Conservation (phyloP, 1,140 invertebrate genomes). For the Drosophila takahashii region DNA sequence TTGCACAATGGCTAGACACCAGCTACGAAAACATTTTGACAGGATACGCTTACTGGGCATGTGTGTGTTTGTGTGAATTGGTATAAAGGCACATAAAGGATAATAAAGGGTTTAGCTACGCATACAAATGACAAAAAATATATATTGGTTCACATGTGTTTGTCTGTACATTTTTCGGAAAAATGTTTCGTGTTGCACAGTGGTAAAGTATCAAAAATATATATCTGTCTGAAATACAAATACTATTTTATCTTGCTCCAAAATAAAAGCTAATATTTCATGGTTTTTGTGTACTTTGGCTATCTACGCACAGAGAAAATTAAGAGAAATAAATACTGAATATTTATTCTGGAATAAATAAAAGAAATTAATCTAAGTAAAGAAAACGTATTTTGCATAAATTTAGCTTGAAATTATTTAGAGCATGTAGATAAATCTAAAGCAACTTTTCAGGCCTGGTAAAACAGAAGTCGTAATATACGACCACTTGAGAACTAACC, state of each 20-base stretch:
- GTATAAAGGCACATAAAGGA: slow-evolving; percentile 28
- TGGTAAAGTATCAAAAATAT: slow-evolving; percentile 1
- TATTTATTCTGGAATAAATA: background rate
- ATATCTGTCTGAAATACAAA: background rate
- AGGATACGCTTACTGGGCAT: slow-evolving; percentile 23
- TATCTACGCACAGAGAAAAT: background rate
- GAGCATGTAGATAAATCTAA: background rate
- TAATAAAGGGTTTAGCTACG: slow-evolving; percentile 64
- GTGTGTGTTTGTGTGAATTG: slow-evolving; percentile 8
- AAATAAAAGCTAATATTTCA: background rate
- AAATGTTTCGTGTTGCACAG: slow-evolving; percentile 44
- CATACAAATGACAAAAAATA: slow-evolving; percentile 23
- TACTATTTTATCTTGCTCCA: background rate
- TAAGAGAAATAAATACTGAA: background rate
- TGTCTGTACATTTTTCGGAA: background rate
- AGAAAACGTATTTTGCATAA: background rate
- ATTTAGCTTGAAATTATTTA: background rate
- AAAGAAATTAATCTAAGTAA: background rate
- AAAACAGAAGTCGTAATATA: background rate
- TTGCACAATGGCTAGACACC: slow-evolving; percentile 59
- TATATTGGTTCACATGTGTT: slow-evolving; percentile 10
- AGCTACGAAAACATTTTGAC: slow-evolving; percentile 30
- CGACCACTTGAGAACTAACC: background rate
- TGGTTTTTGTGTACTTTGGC: background rate
- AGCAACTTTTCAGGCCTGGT: background rate